These are phyloP conservation scores for Rhynchonycteris naso DNA, from an alignment of 2,797 vertebrate genomes.

Conservation along the genomic window DNA sequence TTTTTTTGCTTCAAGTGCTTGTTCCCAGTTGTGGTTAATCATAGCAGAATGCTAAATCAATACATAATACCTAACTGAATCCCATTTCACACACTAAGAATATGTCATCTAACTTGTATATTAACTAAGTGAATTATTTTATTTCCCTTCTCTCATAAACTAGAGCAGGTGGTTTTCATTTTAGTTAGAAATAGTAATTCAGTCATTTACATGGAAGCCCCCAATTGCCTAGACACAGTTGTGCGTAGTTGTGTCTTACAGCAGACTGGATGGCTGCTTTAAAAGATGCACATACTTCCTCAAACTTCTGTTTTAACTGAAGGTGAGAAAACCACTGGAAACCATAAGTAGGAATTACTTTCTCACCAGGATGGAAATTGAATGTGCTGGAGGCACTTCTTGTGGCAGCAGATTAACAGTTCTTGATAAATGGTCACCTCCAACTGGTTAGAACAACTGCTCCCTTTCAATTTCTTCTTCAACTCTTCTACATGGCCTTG, in stretches of 20 bases:
- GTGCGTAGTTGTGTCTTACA: constrained; percentile 15
- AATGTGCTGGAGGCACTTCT: neutral
- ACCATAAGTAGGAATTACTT: constrained; percentile 42
- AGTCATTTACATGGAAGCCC: neutral
- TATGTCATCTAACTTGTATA: neutral
- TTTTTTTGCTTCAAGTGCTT: constrained; percentile 2
- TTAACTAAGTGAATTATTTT: constrained; percentile 51
- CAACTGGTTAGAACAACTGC: constrained; percentile 52
- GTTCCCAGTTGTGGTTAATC: constrained; percentile 7
- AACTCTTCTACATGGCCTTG: constrained; percentile 37
- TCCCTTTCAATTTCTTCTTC: constrained; percentile 49
- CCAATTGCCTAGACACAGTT: neutral
- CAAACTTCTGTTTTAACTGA: constrained; percentile 49
- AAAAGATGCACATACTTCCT: constrained; percentile 32
- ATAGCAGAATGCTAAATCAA: constrained; percentile 12
- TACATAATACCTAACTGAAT: neutral
- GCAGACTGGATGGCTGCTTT: constrained; percentile 24
- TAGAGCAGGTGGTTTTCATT: neutral
- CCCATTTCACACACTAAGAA: neutral
- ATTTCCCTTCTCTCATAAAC: constrained; percentile 14
- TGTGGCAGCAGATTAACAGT: constrained; percentile 21
- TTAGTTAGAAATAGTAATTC: constrained; percentile 42
- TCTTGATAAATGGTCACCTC: constrained; percentile 54
- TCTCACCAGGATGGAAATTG: constrained; percentile 21
- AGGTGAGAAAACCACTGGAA: constrained; percentile 28